Percentiles rank a stretch among this genome's conserved stretches.
Conservation (phyloP, 64 coral and sea anemone species). For the Platygyra sinensis region DNA sequence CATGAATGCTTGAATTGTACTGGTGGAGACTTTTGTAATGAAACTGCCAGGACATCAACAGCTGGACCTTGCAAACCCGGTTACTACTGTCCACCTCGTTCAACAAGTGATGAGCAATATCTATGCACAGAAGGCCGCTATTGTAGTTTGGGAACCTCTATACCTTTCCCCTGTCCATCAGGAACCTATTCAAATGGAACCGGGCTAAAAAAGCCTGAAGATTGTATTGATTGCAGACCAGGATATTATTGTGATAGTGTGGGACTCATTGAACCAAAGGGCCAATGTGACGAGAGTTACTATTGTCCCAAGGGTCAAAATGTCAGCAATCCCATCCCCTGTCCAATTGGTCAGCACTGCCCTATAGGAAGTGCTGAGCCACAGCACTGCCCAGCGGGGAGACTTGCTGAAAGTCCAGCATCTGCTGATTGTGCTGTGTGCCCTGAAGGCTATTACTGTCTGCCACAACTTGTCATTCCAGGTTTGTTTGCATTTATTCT, state of each 20-base stretch:
- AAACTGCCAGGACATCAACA: conserved; percentile 78
- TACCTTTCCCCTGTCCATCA: conserved; percentile 73
- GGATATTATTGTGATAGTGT: conserved; percentile 87
- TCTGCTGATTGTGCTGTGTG: conserved; percentile 66
- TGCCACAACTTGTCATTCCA: conserved; percentile 62
- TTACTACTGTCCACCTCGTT: conserved; percentile 82
- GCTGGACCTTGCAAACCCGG: conserved; percentile 78
- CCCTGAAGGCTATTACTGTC: conserved; percentile 77
- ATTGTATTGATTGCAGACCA: conserved; percentile 69
- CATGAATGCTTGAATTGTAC: conserved; percentile 89
- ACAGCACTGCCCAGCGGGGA: conserved; percentile 62
- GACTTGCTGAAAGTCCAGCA: conserved; percentile 56
- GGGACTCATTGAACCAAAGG: conserved; percentile 81
- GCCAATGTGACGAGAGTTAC: conserved; percentile 73
- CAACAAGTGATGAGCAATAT: conserved; percentile 63
- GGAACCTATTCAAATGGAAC: conserved; percentile 90
- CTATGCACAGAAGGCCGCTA: conserved; percentile 79
- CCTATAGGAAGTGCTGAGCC: conserved; percentile 67
- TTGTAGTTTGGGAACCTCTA: conserved; percentile 69
- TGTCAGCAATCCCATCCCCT: conserved; percentile 61
- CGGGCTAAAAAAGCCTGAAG: conserved; percentile 42
- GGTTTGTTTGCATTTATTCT: conserved; percentile 30
- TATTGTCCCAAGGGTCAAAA: conserved; percentile 83
- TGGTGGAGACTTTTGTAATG: conserved; percentile 95
- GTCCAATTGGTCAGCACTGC: conserved; percentile 76